Percentiles rank a stretch among this genome's conserved stretches.
These are phyloP conservation scores for Leptonema lineaticorne DNA, from an alignment of 1,140 invertebrate species.

Conservation along the genomic window DNA sequence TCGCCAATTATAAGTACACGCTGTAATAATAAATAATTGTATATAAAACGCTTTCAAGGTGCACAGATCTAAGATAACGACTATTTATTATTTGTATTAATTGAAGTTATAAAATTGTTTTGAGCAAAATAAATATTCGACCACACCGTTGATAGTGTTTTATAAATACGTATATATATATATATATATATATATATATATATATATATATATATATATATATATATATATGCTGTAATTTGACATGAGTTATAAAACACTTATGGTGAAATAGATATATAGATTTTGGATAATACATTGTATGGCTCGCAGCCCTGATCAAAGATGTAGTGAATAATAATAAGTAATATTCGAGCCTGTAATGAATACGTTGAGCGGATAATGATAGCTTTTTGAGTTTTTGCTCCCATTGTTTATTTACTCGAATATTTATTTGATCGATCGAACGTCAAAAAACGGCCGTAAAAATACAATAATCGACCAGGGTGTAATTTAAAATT, in stretches of 20 bases:
- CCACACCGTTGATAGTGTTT: too few relatives aligned
- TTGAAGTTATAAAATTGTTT: too few relatives aligned
- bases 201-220: too few relatives aligned
- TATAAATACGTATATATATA: too few relatives aligned
- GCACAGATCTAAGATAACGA: too few relatives aligned
- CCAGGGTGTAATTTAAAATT: background rate
- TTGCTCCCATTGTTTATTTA: slow-evolving; percentile 28
- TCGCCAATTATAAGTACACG: too few relatives aligned
- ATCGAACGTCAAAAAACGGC: background rate
- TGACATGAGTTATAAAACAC: background rate
- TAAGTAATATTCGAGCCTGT: slow-evolving; percentile 22
- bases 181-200: too few relatives aligned
- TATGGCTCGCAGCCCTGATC: slow-evolving; percentile 10
- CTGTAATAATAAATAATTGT: too few relatives aligned
- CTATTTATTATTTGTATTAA: too few relatives aligned
- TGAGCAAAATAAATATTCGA: too few relatives aligned
- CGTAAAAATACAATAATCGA: background rate
- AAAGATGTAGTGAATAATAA: background rate
- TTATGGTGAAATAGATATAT: background rate
- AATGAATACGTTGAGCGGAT: slow-evolving; percentile 29
- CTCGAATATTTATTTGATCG: slow-evolving; percentile 10
- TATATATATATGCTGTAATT: too few relatives aligned
- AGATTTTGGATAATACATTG: background rate
- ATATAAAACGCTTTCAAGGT: too few relatives aligned
- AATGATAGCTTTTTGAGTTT: slow-evolving; percentile 29